phyloP scores from a whole-genome alignment of 2,888 invertebrate species.

The Sericinus montela region DNA sequence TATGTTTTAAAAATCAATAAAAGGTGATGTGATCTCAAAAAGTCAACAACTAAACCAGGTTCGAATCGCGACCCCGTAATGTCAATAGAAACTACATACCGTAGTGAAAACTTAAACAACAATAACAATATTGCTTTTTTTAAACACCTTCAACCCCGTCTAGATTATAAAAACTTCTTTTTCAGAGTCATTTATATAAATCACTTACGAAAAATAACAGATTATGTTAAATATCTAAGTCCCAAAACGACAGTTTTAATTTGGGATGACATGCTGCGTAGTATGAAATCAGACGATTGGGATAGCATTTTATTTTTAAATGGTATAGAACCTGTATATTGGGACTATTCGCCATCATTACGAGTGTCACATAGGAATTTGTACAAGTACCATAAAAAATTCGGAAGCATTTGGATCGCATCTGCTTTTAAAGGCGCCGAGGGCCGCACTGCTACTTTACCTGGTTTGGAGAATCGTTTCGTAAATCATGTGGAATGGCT shows the following conservation, averaged over 20 bases:
- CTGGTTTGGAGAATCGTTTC: slow-evolving; percentile 81
- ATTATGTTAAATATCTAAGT: slow-evolving; percentile 62
- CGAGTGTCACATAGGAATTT: slow-evolving; percentile 41
- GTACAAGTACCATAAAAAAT: slow-evolving; percentile 55
- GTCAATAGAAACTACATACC: too few species aligned
- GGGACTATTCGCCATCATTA: slow-evolving; percentile 79
- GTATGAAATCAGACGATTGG: slow-evolving; percentile 68
- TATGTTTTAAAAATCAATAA: too few species aligned
- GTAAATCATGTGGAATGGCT: slow-evolving; percentile 87
- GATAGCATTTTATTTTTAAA: slow-evolving; percentile 56
- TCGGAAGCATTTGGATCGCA: slow-evolving; percentile 87
- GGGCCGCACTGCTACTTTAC: slow-evolving; percentile 67
- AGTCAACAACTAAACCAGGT: too few species aligned
- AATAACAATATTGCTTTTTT: too few species aligned
- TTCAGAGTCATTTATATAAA: slow-evolving; percentile 79
- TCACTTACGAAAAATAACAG: slow-evolving; percentile 79
- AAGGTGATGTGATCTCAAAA: too few species aligned
- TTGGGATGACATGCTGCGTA: slow-evolving; percentile 91
- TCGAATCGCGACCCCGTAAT: too few species aligned
- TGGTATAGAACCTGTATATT: slow-evolving; percentile 83
- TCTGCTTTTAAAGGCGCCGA: slow-evolving; percentile 92
- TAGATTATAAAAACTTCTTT: slow-evolving; percentile 22
- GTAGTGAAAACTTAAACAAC: too few species aligned
- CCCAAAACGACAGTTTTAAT: slow-evolving; percentile 81
- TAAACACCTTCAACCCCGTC: too few species aligned